A percentile compares a stretch with the other conserved stretches of the same genome.
phyloP scores from a whole-genome alignment of 1,140 invertebrate genomes.

The Cherax destructor region DNA sequence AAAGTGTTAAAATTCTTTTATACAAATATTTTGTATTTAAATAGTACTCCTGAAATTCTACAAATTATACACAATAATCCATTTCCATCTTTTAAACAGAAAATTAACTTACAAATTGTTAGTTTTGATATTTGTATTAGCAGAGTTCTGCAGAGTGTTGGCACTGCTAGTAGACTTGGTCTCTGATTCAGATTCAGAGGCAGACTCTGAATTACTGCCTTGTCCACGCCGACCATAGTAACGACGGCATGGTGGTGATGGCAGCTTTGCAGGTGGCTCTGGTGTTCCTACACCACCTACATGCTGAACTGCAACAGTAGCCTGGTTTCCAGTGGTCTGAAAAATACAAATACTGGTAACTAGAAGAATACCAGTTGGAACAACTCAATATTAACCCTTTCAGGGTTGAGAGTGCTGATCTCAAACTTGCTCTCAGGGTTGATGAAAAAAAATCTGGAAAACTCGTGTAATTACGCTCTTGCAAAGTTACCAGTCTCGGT shows the following conservation, averaged over 20 bases:
- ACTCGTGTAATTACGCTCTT: too few species aligned
- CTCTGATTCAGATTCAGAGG: conserved; percentile 72
- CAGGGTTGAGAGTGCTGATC: too few species aligned
- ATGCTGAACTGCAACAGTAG: background rate
- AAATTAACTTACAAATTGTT: conserved; percentile 41
- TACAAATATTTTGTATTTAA: too few species aligned
- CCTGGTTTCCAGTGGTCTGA: conserved; percentile 15
- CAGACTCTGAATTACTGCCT: conserved; percentile 42
- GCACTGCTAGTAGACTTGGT: conserved; percentile 31
- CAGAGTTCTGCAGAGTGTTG: conserved; percentile 9
- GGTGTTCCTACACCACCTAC: background rate
- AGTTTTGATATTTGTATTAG: conserved; percentile 35
- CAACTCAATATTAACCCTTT: too few species aligned
- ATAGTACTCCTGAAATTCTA: too few species aligned
- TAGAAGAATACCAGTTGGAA: too few species aligned
- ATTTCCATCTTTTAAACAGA: too few species aligned
- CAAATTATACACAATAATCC: too few species aligned
- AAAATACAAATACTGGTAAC: background rate
- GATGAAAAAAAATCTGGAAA: too few species aligned
- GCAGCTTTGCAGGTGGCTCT: conserved; percentile 60
- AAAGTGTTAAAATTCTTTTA: too few species aligned
- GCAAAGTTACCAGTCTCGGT: too few species aligned
- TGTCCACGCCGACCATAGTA: conserved; percentile 83
- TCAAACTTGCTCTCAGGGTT: too few species aligned
- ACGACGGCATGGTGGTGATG: conserved; percentile 74